Conservation (phyloP, 2,113 vertebrate species). For the Charadrius vociferus region DNA sequence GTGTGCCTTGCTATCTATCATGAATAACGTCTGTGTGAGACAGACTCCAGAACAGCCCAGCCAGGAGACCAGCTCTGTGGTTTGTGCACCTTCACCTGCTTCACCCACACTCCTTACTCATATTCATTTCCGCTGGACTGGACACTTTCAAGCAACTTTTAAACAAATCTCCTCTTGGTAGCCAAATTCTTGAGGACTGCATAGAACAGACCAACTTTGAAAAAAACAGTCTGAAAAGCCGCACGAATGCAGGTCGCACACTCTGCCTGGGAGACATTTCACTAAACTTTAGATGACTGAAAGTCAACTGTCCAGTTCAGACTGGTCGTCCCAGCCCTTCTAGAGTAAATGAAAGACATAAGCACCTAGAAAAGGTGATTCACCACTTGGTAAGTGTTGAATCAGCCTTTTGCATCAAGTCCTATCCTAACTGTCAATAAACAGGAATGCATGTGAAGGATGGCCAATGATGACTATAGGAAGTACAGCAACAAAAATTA, state of each 20-base stretch:
- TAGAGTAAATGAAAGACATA: not conserved
- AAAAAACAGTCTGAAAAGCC: not conserved
- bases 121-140: not conserved
- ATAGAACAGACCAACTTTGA: not conserved
- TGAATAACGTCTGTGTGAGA: not conserved
- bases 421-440: not conserved
- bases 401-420: not conserved
- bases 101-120: not conserved
- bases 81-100: not conserved
- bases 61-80: not conserved
- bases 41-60: too few relatives aligned
- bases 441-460: not conserved
- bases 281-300: not conserved
- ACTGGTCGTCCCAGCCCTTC: not conserved
- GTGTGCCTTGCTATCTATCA: not conserved
- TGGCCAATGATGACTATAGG: accelerated
- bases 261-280: accelerated
- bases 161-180: not conserved
- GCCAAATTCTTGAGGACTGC: not conserved
- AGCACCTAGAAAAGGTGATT: not conserved
- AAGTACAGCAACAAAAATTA: not conserved
- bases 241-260: accelerated
- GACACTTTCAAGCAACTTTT: not conserved
- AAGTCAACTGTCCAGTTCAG: not conserved
- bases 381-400: not conserved